phyloP scores from a whole-genome alignment of 2,888 invertebrate species.

The Drosophila greeni region DNA sequence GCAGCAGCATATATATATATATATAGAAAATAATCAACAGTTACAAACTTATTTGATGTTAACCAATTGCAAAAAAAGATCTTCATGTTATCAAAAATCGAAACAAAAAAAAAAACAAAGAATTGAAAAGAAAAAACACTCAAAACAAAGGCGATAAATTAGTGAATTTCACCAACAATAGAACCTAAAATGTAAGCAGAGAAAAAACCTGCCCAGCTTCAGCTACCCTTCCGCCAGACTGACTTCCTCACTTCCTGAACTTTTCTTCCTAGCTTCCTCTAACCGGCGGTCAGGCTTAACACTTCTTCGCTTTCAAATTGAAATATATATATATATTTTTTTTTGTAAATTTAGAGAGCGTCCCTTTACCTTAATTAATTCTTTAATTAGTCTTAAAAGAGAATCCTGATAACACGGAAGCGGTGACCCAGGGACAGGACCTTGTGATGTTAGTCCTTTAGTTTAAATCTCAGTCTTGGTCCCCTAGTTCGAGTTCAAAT shows the following conservation, averaged over 20 bases:
- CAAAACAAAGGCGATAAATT: conserved; percentile 19
- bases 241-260: conserved; percentile 6
- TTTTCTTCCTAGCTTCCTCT: conserved; percentile 1
- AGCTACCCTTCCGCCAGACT: conserved; percentile 16
- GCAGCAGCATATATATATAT: conserved; percentile 8
- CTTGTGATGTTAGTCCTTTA: conserved; percentile 12
- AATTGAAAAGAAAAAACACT: conserved; percentile 1
- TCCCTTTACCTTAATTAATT: conserved; percentile 1
- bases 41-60: conserved; percentile 45
- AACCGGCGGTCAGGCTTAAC: conserved; percentile 3
- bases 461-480: conserved; percentile 22
- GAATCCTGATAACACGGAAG: neutral
- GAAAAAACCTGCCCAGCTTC: conserved; percentile 20
- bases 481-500: conserved; percentile 12
- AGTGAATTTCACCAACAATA: conserved; percentile 32
- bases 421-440: conserved; percentile 2
- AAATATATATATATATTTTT: neutral
- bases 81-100: conserved; percentile 40
- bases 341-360: neutral
- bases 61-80: conserved; percentile 42
- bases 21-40: conserved; percentile 39
- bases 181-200: conserved; percentile 23
- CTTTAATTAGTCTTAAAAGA: neutral
- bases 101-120: conserved; percentile 12
- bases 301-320: neutral